Base-by-base conservation (phyloP, 2,797 vertebrate species). In the Hydrolagus colliei region DNA sequence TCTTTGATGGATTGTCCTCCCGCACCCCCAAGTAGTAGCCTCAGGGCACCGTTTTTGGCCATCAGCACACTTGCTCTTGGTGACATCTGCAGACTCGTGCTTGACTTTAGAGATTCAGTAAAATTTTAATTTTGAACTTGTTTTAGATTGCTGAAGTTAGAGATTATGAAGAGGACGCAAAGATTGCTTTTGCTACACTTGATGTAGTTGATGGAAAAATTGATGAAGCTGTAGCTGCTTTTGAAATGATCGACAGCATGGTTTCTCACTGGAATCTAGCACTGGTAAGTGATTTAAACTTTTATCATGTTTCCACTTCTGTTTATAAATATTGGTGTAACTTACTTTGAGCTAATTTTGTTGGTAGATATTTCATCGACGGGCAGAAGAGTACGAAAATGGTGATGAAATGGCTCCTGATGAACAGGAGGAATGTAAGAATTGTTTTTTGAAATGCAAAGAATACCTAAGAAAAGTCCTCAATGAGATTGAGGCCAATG, bases 261-360 rank as follows among this genome's bases (percentile, higher is more conserved):
- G 93, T 94, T 74, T 96, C 98, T 8, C 92, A 93, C 63, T 99
- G 98, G 98, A 95, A 97, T 92, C 95, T 99, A 91, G 98, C 97
- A 0, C 87, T 95, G 92, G 98, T 99, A 93, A 90, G 91, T 91
- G 86, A 65, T 2, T 0, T 59, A 13, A 12, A 1, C 63, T 68
- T 10, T 27, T 73, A 52, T 65, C 85, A 77, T 76, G 62, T 10
- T 87, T 14, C 1, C 0, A 88, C 86, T 20, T 10, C 87, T 20
- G 27, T 35, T 32, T 0, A 86, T 87, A 75, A 27, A n/a, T 32
- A 59, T 73, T 20, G 74, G 87, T 35, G 86, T 86, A 27, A 86
- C 86, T 87, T 73, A 20, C 72, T 6, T 86, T 63, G 16, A 9
- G 3, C 72, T 86, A 87, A 14, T 72, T 87, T 10, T 9, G 11